Evolutionary conservation across 2,888 invertebrate genomes (phyloP), one percentile per base, ranked within the genome.

Genomic region (Dilophus febrilis): DNA sequence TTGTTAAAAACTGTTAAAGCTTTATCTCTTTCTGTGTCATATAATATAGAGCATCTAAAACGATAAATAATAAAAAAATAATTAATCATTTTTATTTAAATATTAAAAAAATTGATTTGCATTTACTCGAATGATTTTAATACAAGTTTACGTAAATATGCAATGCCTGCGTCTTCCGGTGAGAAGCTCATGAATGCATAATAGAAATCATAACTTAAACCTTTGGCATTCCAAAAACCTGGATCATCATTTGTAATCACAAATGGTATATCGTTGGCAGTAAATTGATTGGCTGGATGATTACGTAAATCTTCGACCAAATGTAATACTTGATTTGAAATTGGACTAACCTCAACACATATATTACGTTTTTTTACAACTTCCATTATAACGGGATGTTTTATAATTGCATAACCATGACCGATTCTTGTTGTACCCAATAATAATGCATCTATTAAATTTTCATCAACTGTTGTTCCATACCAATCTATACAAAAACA

Each of bases 211-310:
- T 73, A 72, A 46, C 72, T 74, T 1, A 78, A 56, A 0, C 67
- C 74, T 31, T 62, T 64, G 2, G 71, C 66, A 14, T 67, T 70
- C 76, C 75, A 77, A 1, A 70, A 53, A 1, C 71, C 69, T 0
- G 76, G 76, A 56, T 77, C 74, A 53, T 77, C 77, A 14, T 54
- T 75, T 2, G 73, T 68, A 35, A 77, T 64, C 1, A 78, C 68
- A 2, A 76, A 57, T 1, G 77, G 75, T 48, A 67, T 68, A 40
- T 69, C 67, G 32, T 67, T 63, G 1, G 74, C 64, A 34, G 77
- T 66, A 13, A 74, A 57, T 37, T 57, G 53, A 28, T 64, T 59
- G 0, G 60, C 73, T 1, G 78, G 76, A 57, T 78, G 78, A 53
- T 76, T 77, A 14, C 77, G 61, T 18, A 75, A 51, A 50, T 78